phyloP scores from a whole-genome alignment of 1,140 invertebrate genomes.

The Drosophila quadrilineata region DNA sequence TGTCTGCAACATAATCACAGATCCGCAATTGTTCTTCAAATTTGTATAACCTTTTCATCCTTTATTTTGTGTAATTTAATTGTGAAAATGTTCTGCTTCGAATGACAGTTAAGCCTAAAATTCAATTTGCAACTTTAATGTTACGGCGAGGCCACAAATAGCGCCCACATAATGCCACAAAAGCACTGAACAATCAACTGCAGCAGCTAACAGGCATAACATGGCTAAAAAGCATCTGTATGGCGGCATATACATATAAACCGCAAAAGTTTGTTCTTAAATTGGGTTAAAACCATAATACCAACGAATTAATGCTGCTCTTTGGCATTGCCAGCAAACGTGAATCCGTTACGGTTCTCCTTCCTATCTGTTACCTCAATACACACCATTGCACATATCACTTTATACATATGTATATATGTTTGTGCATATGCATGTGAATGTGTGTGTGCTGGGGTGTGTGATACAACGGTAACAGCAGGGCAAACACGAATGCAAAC shows the following conservation, averaged over 20 bases:
- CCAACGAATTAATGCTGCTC: constrained; percentile 68
- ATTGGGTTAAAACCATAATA: constrained; percentile 72
- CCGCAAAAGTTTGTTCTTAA: no score
- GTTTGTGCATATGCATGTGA: neutral
- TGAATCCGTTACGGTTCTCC: constrained; percentile 35
- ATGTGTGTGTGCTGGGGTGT: neutral
- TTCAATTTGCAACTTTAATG: constrained; percentile 57
- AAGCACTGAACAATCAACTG: constrained; percentile 37
- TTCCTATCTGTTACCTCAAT: constrained; percentile 11
- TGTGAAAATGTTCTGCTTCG: constrained; percentile 30
- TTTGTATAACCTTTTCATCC: no score
- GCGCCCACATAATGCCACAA: constrained; percentile 19
- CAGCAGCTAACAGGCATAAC: no score
- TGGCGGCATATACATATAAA: constrained; percentile 24
- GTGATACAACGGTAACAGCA: neutral
- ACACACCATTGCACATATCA: constrained; percentile 3
- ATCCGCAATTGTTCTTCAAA: constrained; percentile 11
- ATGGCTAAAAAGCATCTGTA: no score
- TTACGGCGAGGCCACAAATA: constrained; percentile 8
- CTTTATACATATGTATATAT: neutral
- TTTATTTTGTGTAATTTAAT: constrained; percentile 58
- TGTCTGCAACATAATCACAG: constrained; percentile 48
- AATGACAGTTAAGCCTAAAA: constrained; percentile 34
- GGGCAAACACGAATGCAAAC: neutral
- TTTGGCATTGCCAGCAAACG: constrained; percentile 34